These are phyloP conservation scores for Thalassophryne amazonica DNA, from an alignment of 2,797 vertebrate genomes.

Conservation along the genomic window DNA sequence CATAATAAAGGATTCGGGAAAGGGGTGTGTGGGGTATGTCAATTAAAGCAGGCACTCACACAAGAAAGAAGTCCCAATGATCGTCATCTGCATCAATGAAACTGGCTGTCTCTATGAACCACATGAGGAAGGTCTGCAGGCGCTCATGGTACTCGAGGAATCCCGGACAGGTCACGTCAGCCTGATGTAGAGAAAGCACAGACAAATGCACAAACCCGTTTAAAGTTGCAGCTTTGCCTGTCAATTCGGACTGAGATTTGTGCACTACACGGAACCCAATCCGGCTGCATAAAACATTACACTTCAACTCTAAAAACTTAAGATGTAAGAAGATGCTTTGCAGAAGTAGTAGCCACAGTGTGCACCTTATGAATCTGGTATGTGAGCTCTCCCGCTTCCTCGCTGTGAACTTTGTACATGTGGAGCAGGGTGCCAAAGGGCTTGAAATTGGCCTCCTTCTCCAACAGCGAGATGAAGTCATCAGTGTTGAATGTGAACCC, in stretches of 20 bases:
- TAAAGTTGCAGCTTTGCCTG: neutral
- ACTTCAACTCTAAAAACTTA: neutral
- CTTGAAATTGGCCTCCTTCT: slow-evolving; percentile 95
- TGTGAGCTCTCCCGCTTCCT: slow-evolving; percentile 88
- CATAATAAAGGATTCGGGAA: slow-evolving; percentile 70
- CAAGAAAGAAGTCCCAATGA: slow-evolving; percentile 99
- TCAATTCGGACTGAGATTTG: too few species aligned
- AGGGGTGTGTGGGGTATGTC: slow-evolving; percentile 65
- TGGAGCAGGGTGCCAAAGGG: slow-evolving; percentile 92
- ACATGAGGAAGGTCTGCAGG: slow-evolving; percentile 98
- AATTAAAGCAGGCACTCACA: slow-evolving; percentile 96
- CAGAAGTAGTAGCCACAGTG: neutral
- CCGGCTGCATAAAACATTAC: too few species aligned
- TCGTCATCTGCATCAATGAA: slow-evolving; percentile 98
- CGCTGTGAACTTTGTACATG: slow-evolving; percentile 88
- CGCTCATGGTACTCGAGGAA: slow-evolving; percentile 97
- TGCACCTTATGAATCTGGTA: slow-evolving; percentile 95
- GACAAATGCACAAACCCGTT: neutral
- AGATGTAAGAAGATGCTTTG: neutral
- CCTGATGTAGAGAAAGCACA: slow-evolving; percentile 60
- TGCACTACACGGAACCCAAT: too few species aligned
- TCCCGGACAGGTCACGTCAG: slow-evolving; percentile 89
- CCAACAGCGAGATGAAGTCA: slow-evolving; percentile 92
- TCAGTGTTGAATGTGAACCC: slow-evolving; percentile 92
- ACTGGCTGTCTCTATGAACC: slow-evolving; percentile 99